These are phyloP conservation scores for Gobionotothen gibberifrons DNA, from an alignment of 2,797 vertebrate genomes.

Conservation along the genomic window DNA sequence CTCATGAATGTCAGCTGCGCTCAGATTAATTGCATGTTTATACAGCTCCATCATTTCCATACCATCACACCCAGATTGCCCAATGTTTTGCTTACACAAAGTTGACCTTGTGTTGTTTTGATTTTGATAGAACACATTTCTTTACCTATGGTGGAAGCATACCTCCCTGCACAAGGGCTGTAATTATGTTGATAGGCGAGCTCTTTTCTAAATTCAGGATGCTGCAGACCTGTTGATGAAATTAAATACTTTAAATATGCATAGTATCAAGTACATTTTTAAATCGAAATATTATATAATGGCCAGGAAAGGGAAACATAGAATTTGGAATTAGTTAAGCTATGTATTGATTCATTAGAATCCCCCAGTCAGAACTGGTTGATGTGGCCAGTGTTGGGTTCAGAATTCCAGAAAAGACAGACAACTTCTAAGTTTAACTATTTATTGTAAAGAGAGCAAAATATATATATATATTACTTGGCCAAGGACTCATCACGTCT, in stretches of 20 bases:
- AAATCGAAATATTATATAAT: neutral
- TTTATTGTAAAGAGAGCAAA: too few relatives aligned
- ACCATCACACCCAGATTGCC: conserved; percentile 23
- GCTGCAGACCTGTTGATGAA: neutral
- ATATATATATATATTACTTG: too few relatives aligned
- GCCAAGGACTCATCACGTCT: too few relatives aligned
- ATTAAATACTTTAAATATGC: neutral
- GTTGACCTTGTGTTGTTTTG: neutral
- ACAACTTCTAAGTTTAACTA: too few relatives aligned
- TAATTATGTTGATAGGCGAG: neutral
- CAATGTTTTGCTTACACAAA: conserved; percentile 14
- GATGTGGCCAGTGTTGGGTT: too few relatives aligned
- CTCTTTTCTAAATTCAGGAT: neutral
- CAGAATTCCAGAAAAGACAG: too few relatives aligned
- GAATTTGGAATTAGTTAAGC: neutral
- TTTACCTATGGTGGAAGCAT: conserved; percentile 4
- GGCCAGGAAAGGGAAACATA: neutral
- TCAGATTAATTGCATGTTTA: conserved; percentile 65
- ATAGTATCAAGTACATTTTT: neutral
- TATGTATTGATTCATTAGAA: neutral
- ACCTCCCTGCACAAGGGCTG: neutral
- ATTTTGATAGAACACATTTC: neutral
- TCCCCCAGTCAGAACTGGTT: too few relatives aligned
- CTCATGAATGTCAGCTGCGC: conserved; percentile 62
- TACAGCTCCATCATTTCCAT: conserved; percentile 52